phyloP scores from a whole-genome alignment of 2,113 vertebrate species.

The Neopipo cinnamomea region DNA sequence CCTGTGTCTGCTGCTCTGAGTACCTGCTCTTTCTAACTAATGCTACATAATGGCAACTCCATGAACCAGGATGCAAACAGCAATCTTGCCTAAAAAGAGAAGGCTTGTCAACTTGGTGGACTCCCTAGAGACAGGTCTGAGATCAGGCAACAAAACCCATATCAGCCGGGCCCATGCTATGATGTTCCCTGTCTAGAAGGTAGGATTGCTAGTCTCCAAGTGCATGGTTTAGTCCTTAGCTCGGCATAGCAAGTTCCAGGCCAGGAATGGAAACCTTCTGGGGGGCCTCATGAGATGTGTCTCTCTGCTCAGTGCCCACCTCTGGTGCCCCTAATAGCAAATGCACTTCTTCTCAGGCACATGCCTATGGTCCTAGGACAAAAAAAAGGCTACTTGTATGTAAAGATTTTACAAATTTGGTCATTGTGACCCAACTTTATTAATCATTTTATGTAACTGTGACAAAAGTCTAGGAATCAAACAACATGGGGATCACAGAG shows the following conservation, averaged over 20 bases:
- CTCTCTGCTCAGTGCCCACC: accelerated
- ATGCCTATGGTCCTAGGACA: not conserved
- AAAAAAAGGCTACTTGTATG: constrained; percentile 28
- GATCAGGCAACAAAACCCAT: not conserved
- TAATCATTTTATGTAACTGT: constrained; percentile 68
- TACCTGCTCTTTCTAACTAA: not conserved
- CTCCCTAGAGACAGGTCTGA: accelerated
- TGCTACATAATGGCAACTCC: not conserved
- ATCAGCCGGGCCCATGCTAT: not conserved
- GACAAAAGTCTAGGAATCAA: constrained; percentile 73
- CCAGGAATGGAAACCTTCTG: not conserved
- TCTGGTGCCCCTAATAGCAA: not conserved
- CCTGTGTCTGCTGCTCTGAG: not conserved
- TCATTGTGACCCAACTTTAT: constrained; percentile 72
- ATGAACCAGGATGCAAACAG: not conserved
- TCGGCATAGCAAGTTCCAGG: accelerated
- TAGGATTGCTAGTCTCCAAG: not conserved
- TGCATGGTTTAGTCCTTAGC: not conserved
- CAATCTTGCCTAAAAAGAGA: not conserved
- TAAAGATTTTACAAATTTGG: constrained; percentile 48
- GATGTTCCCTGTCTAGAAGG: not conserved
- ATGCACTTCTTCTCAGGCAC: not conserved
- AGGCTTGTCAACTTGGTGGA: not conserved
- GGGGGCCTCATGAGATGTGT: accelerated
- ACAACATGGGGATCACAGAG: constrained; percentile 82